These are phyloP conservation scores for Pardalotus punctatus DNA, from an alignment of 2,113 vertebrate species.

Conservation along the genomic window DNA sequence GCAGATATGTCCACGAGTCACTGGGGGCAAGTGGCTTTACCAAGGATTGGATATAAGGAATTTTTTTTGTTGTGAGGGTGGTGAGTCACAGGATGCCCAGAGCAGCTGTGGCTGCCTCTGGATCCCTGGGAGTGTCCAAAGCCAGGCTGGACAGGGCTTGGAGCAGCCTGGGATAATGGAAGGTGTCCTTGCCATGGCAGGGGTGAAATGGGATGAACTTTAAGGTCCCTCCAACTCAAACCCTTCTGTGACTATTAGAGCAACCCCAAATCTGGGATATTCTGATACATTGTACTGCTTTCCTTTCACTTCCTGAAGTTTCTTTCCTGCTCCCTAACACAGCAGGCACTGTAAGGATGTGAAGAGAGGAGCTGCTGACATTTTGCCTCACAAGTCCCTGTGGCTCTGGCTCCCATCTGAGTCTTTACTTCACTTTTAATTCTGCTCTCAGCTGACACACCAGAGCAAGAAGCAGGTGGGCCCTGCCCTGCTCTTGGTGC, in stretches of 20 bases:
- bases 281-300: neutral
- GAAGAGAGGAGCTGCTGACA: neutral
- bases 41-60: neutral
- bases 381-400: neutral
- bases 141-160: fast-evolving
- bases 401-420: neutral
- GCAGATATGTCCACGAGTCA: fast-evolving
- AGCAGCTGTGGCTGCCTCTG: neutral
- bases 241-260: neutral
- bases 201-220: fast-evolving
- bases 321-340: neutral
- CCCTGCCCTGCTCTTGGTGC: neutral
- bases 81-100: neutral
- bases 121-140: neutral
- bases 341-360: fast-evolving
- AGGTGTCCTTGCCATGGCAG: neutral
- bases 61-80: neutral
- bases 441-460: neutral
- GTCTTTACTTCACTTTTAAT: neutral
- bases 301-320: neutral
- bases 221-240: neutral
- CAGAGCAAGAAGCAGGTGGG: neutral
- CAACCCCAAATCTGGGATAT: neutral
- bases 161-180: neutral
- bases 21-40: neutral